Evolutionary conservation across 2,113 vertebrate species (phyloP), one percentile per base, ranked within the genome.

Genomic region (Syrmaticus mikado): DNA sequence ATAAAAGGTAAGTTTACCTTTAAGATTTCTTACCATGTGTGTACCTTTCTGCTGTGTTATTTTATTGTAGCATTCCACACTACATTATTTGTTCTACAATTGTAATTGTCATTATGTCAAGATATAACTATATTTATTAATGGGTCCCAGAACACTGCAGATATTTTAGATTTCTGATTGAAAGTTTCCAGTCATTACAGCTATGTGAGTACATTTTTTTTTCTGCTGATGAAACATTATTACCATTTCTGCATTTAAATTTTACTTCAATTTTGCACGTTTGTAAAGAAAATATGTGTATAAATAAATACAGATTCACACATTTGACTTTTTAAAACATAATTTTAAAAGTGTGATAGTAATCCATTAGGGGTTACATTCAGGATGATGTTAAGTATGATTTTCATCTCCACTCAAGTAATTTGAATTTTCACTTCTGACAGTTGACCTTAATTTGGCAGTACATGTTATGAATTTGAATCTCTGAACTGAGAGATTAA

Each of bases 1-100:
- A 99, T 97, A 99, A 99, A 96, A 99, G 99, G 99, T 99, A 98
- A 96, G 98, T 92, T 93, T 97, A 85, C 50, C 53, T 79, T 70
- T 38, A 57, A 67, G 30, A 88, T 93, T 89, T 65, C 2, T 77
- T 55, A 16, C 20, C 4, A 68, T 34, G 5, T n/a, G 8, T 60
- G 7, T 67, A 11, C 21, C 38, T 46, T 95, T 36, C 75, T 82
- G 6, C 61, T 62, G 3, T 55, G 17, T 34, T 17, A 62, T 57
- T 82, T 88, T 14, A 0, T 68, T 52, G 34, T 43, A 52, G 3
- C 79, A 34, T 55, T 82, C 13, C 4, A 21, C 8, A 10, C 5
- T 77, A 0, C 24, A 13, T 34, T 75, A 70, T 91, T 71, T 73
- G 18, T 52, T 21, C 46, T 86, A 19, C 27, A 40, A 2, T 71